Conservation (phyloP, 1,140 invertebrate species). For the Stegodyphus mimosarum region DNA sequence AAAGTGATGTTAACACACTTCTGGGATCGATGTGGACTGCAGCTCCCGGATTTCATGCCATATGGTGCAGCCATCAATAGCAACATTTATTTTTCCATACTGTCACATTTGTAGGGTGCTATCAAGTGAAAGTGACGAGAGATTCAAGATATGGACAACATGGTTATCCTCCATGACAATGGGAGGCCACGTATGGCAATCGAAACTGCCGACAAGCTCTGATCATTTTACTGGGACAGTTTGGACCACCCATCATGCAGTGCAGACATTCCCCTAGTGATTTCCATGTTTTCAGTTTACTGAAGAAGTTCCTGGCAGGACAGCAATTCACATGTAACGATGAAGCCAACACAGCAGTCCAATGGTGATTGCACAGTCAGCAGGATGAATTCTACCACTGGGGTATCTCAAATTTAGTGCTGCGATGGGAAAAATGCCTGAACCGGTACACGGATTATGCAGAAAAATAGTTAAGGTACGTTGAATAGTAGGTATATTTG, state of each 20-base stretch:
- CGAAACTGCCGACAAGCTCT: background rate
- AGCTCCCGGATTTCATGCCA: constrained; percentile 10
- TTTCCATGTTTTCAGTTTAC: constrained; percentile 13
- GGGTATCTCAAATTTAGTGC: background rate
- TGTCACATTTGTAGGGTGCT: background rate
- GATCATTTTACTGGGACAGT: constrained; percentile 1
- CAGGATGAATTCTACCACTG: background rate
- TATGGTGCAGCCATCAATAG: background rate
- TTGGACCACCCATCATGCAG: background rate
- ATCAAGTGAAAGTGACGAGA: background rate
- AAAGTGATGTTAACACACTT: constrained; percentile 5
- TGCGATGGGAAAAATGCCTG: background rate
- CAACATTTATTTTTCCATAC: constrained; percentile 4
- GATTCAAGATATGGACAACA: constrained; percentile 1
- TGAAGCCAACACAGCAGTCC: background rate
- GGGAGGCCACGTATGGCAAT: constrained; percentile 5
- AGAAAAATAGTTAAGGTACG: background rate
- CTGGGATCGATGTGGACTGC: background rate
- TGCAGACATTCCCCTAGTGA: background rate
- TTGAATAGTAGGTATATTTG: background rate
- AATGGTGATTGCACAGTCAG: background rate
- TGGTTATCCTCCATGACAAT: background rate
- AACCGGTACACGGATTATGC: background rate
- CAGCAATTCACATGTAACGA: constrained; percentile 6
- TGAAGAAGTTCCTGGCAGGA: constrained; percentile 17